Base-by-base conservation (phyloP, 1,140 invertebrate species). In the Portunus trituberculatus region DNA sequence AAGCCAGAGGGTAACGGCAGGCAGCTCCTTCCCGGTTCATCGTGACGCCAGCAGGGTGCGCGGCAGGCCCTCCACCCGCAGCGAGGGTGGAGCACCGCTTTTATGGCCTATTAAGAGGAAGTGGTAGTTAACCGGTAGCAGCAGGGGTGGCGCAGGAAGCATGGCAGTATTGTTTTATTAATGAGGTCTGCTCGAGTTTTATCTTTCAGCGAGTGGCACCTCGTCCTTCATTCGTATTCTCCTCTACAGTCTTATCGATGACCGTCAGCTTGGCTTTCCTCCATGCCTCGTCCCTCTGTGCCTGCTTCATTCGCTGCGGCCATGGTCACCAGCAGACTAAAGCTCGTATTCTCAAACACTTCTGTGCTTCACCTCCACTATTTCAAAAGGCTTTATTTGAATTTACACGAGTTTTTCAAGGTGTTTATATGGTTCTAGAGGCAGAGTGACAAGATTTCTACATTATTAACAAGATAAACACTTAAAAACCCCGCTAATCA, bases 91-190 rank as follows among this genome's bases (percentile, higher is more conserved):
- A 76, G 67, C 67, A 76, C 67, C 67, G 67, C 67, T 76, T 76
- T 76, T 76, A 76, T 20, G 25, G 67, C 67, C 67, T n/a, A 76
- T 76, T 76, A 76, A 25, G 67, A 76, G 67, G 67, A 76, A 76
- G 67, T 76, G 67, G 67, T 76, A 76, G 67, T 76, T n/a, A 76
- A 76, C 20, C 67, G 25, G 67, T 76, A 76, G 67, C 67, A 76
- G 67, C 67, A 76, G 67, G 67, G 67, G 67, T 25, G 67, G 67
- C 67, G n/a, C 52, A 20, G 67, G 67, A 76, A n/a, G 67, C 67
- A 76, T 76, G 67, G 67, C 67, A 76, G 67, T n/a, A 76, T 25
- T 76, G 67, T 76, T 76, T 76, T 76, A 76, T 76, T 76, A 76
- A 76, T 76, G 67, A 76, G 16, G 67, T 20, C 67, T 76, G 20